phyloP scores from a whole-genome alignment of 2,888 invertebrate genomes.

The Cabera pusaria region DNA sequence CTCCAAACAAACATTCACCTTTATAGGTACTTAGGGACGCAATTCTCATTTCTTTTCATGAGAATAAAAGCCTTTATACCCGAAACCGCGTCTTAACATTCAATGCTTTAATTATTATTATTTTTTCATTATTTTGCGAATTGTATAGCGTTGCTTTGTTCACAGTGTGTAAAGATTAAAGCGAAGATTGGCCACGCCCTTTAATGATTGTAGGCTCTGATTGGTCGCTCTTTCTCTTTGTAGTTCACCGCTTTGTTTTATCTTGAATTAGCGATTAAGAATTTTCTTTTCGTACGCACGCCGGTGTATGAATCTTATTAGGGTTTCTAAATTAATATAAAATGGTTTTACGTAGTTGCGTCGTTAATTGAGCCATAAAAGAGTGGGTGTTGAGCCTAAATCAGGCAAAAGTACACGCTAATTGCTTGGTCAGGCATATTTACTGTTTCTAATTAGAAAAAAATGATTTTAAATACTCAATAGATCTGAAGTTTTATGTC shows the following conservation, averaged over 20 bases:
- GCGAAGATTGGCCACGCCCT: constrained; percentile 69
- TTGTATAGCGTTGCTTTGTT: constrained; percentile 65
- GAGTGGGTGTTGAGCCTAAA: too few relatives aligned
- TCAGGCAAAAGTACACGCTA: too few relatives aligned
- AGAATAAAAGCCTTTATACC: constrained; percentile 36
- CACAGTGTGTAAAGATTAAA: constrained; percentile 58
- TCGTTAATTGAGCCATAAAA: too few relatives aligned
- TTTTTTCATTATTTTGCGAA: constrained; percentile 61
- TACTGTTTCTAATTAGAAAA: too few relatives aligned
- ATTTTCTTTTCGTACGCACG: constrained; percentile 27
- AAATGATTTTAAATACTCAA: too few relatives aligned
- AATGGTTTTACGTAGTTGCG: too few relatives aligned
- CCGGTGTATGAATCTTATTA: constrained; percentile 14
- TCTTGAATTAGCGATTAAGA: constrained; percentile 61
- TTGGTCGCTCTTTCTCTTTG: constrained; percentile 68
- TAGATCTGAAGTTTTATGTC: too few relatives aligned
- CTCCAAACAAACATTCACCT: constrained; percentile 25
- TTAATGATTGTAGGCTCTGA: constrained; percentile 53
- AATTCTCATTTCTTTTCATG: constrained; percentile 37
- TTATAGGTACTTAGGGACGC: constrained; percentile 25
- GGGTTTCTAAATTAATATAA: constrained; percentile 6
- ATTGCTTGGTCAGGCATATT: too few relatives aligned
- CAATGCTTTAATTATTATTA: constrained; percentile 64
- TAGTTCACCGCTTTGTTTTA: constrained; percentile 65
- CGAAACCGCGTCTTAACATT: constrained; percentile 39